Percentiles rank a stretch among this genome's conserved stretches.
These are phyloP conservation scores for Cyphomyrus plagiostoma DNA, from an alignment of 2,113 vertebrate genomes.

Conservation along the genomic window DNA sequence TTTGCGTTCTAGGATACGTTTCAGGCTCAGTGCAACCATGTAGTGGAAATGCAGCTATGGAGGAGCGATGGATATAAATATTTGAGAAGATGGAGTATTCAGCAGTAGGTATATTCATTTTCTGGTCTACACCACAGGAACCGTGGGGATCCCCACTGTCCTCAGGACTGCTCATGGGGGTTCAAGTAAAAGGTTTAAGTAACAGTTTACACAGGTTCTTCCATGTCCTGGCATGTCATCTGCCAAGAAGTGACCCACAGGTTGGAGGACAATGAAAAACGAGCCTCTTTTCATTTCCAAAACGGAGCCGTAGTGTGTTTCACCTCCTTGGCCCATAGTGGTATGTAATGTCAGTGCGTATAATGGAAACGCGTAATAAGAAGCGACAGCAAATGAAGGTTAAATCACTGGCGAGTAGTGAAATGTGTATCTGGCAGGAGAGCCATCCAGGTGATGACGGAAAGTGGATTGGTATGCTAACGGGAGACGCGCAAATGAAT, in stretches of 20 bases:
- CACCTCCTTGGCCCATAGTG: background rate
- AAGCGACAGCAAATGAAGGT: background rate
- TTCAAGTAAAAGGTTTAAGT: background rate
- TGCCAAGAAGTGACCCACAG: background rate
- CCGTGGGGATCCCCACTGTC: background rate
- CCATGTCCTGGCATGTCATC: background rate
- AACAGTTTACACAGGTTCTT: background rate
- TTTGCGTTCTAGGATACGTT: background rate
- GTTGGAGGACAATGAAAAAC: background rate
- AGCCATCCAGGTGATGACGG: background rate
- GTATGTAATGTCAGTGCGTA: background rate
- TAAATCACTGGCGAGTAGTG: background rate
- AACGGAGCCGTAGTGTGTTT: background rate
- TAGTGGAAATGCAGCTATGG: background rate
- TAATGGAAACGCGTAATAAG: background rate
- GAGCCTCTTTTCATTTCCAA: background rate
- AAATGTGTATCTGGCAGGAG: background rate
- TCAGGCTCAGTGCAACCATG: background rate
- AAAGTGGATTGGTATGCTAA: background rate
- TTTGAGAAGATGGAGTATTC: background rate
- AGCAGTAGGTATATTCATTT: background rate
- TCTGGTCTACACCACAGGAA: background rate
- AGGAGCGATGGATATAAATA: background rate
- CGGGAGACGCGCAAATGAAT: background rate
- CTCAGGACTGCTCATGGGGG: background rate